phyloP scores from a whole-genome alignment of 1,140 invertebrate species.

The Dendrolimus kikuchii region DNA sequence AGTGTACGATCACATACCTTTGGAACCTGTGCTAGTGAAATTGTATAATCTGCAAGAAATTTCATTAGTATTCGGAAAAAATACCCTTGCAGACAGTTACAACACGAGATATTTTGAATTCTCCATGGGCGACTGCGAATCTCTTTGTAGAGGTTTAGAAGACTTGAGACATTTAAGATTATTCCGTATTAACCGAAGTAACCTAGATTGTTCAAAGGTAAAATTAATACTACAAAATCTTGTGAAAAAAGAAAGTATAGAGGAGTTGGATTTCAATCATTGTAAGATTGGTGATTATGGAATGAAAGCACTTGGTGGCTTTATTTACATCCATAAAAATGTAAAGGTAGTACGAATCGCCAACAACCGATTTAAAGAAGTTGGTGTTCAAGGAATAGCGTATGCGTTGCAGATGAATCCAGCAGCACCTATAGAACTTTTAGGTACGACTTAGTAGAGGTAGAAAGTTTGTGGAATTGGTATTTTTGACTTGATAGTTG shows the following conservation, averaged over 20 bases:
- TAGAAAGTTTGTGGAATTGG: neutral
- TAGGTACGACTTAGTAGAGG: constrained; percentile 30
- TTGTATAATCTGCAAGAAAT: constrained; percentile 59
- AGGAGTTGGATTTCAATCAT: constrained; percentile 67
- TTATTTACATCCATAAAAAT: constrained; percentile 54
- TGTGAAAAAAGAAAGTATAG: constrained; percentile 52
- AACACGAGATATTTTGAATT: constrained; percentile 57
- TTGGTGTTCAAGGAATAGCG: constrained; percentile 55
- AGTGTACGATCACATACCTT: constrained; percentile 58
- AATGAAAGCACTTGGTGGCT: constrained; percentile 61
- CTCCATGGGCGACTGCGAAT: constrained; percentile 52
- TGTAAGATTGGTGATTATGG: constrained; percentile 66
- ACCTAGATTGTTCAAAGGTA: constrained; percentile 55
- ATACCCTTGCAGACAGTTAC: constrained; percentile 43
- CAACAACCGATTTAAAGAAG: constrained; percentile 61
- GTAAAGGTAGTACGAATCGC: constrained; percentile 52
- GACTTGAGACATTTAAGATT: constrained; percentile 43
- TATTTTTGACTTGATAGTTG: neutral
- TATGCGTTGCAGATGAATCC: constrained; percentile 65
- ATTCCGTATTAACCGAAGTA: constrained; percentile 61
- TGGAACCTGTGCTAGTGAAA: constrained; percentile 42
- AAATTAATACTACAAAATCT: constrained; percentile 57
- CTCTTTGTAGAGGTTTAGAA: constrained; percentile 55
- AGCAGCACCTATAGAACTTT: constrained; percentile 53
- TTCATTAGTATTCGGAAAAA: constrained; percentile 57